These are phyloP conservation scores for Myotis davidii DNA, from an alignment of 2,113 vertebrate genomes.

Conservation along the genomic window DNA sequence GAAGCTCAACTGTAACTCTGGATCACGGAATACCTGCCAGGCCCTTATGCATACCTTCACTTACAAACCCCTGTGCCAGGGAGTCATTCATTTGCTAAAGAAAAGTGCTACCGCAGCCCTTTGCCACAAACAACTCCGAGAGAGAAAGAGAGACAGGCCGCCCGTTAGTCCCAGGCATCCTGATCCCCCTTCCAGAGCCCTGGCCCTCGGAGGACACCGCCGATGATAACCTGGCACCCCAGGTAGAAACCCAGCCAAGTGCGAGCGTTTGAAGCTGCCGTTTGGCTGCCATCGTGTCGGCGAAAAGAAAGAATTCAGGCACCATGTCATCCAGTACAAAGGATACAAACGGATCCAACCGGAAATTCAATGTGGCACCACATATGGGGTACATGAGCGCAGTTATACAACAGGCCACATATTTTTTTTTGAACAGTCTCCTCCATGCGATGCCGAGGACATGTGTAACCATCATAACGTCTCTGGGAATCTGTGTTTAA, in stretches of 20 bases:
- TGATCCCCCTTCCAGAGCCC: conserved; percentile 87
- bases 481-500: conserved; percentile 94
- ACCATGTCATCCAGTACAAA: conserved; percentile 91
- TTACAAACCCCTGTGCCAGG: conserved; percentile 88
- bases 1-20: conserved; percentile 91
- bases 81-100: conserved; percentile 88
- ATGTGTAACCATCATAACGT: conserved; percentile 94
- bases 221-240: conserved; percentile 94
- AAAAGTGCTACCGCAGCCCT: conserved; percentile 83
- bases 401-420: conserved; percentile 94
- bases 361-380: conserved; percentile 98
- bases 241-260: conserved; percentile 92
- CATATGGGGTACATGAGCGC: conserved; percentile 97
- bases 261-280: conserved; percentile 90
- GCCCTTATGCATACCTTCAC: conserved; percentile 92
- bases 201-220: conserved; percentile 91
- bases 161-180: conserved; percentile 85
- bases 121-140: conserved; percentile 84
- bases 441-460: conserved; percentile 95
- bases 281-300: conserved; percentile 93
- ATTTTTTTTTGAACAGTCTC: conserved; percentile 89
- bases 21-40: conserved; percentile 92
- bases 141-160: conserved; percentile 79
- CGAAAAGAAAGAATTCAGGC: conserved; percentile 90
- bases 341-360: conserved; percentile 92